These are phyloP conservation scores for Drosophila paranaensis DNA, from an alignment of 2,888 invertebrate species.

Conservation along the genomic window DNA sequence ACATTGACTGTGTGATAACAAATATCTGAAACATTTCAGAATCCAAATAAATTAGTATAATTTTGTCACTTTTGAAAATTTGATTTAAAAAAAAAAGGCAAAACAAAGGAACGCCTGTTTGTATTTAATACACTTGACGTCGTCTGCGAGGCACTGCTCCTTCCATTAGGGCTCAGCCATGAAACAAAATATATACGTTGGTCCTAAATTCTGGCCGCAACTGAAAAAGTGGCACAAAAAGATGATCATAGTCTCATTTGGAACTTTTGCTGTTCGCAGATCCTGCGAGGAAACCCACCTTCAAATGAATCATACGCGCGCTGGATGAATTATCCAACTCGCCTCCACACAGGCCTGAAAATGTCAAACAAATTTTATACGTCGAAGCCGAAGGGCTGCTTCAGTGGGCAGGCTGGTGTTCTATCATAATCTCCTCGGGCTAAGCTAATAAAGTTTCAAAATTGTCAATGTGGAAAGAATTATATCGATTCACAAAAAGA, in stretches of 20 bases:
- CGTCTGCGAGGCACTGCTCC: slow-evolving; percentile 44
- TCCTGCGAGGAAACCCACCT: slow-evolving; percentile 57
- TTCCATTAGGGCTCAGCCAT: slow-evolving; percentile 35
- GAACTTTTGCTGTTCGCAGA: slow-evolving; percentile 36
- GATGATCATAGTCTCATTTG: slow-evolving; percentile 61
- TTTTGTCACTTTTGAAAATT: slow-evolving; percentile 28
- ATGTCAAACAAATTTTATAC: slow-evolving; percentile 50
- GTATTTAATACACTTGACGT: slow-evolving; percentile 37
- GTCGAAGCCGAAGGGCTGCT: slow-evolving; percentile 36
- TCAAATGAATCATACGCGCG: slow-evolving; percentile 35
- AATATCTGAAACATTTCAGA: slow-evolving; percentile 58
- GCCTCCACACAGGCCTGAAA: slow-evolving; percentile 57
- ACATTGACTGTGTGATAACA: slow-evolving; percentile 27
- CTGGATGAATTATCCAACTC: slow-evolving; percentile 60
- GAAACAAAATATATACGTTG: slow-evolving; percentile 38
- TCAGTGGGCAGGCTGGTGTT: slow-evolving; percentile 52
- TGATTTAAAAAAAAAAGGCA: slow-evolving; percentile 11
- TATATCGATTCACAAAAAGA: slow-evolving; percentile 70
- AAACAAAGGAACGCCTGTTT: slow-evolving; percentile 25
- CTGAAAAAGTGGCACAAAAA: slow-evolving; percentile 68
- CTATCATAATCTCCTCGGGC: slow-evolving; percentile 64
- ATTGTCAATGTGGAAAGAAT: slow-evolving; percentile 75
- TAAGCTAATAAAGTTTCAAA: slow-evolving; percentile 20
- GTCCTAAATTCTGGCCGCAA: slow-evolving; percentile 47
- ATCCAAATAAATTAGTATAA: slow-evolving; percentile 57